Evolutionary conservation across 1,140 invertebrate species (phyloP).

Genomic region (Thrips palmi): DNA sequence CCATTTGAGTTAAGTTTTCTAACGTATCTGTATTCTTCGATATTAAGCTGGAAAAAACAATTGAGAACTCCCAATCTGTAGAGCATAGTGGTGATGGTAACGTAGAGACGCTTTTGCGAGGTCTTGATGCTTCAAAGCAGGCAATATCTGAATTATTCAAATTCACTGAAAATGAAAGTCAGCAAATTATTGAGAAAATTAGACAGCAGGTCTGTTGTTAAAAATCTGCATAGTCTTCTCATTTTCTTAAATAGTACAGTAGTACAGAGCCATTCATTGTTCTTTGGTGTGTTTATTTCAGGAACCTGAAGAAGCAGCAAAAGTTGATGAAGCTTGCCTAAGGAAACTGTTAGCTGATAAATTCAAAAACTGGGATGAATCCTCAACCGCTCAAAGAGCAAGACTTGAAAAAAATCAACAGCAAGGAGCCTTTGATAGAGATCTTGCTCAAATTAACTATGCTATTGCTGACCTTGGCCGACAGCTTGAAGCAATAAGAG

Average conservation of each 20-base stretch:
- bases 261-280: too few relatives aligned
- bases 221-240: too few relatives aligned
- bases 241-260: not conserved
- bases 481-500: conserved; percentile 39
- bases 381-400: conserved; percentile 36
- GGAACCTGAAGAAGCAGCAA: conserved; percentile 45
- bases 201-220: conserved; percentile 31
- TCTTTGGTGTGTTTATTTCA: conserved; percentile 21
- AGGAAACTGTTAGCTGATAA: conserved; percentile 35
- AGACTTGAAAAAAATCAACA: conserved; percentile 41
- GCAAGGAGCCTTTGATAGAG: conserved; percentile 47
- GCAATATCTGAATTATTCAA: conserved; percentile 38
- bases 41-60: conserved; percentile 29
- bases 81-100: not conserved
- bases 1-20: not conserved
- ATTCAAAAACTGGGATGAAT: conserved; percentile 33
- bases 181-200: conserved; percentile 41
- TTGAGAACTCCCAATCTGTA: conserved; percentile 23
- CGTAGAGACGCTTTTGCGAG: conserved; percentile 17
- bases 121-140: conserved; percentile 36
- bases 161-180: conserved; percentile 36
- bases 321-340: conserved; percentile 50
- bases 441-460: conserved; percentile 52
- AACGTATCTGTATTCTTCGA: not conserved
- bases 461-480: conserved; percentile 44